Evolutionary conservation across 2,888 invertebrate species (phyloP).

Genomic region (Apamea monoglypha): DNA sequence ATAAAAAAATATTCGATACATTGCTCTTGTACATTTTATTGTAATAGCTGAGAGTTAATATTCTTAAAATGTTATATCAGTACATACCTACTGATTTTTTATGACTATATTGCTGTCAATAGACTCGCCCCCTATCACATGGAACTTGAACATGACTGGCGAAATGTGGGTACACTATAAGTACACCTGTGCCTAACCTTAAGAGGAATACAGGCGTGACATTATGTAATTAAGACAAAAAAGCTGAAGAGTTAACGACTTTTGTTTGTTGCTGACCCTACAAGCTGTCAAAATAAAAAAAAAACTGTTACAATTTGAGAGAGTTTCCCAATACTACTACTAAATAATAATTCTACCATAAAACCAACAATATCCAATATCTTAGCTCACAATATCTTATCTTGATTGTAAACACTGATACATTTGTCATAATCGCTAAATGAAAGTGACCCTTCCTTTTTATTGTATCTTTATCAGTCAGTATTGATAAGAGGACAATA

Average conservation of each 20-base stretch:
- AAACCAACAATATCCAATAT: background rate
- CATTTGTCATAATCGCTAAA: slow-evolving; percentile 24
- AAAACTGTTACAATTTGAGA: background rate
- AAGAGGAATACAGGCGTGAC: background rate
- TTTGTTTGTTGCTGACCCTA: background rate
- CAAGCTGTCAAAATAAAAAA: background rate
- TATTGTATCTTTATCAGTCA: slow-evolving; percentile 36
- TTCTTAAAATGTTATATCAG: too few relatives aligned
- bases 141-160: too few relatives aligned
- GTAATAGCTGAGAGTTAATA: too few relatives aligned
- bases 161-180: too few relatives aligned
- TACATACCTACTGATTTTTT: too few relatives aligned
- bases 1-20: too few relatives aligned
- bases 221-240: background rate
- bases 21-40: background rate
- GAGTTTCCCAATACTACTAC: background rate
- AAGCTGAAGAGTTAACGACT: background rate
- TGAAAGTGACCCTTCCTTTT: slow-evolving; percentile 37
- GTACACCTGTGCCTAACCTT: too few relatives aligned
- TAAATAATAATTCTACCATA: background rate
- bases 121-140: too few relatives aligned
- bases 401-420: slow-evolving; percentile 51
- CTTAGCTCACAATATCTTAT: slow-evolving; percentile 38
- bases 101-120: too few relatives aligned
- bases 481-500: slow-evolving; percentile 31